Evolutionary conservation across 2,888 invertebrate genomes (phyloP), one percentile per base, ranked within the genome.

Genomic region (Lathronympha strigana): DNA sequence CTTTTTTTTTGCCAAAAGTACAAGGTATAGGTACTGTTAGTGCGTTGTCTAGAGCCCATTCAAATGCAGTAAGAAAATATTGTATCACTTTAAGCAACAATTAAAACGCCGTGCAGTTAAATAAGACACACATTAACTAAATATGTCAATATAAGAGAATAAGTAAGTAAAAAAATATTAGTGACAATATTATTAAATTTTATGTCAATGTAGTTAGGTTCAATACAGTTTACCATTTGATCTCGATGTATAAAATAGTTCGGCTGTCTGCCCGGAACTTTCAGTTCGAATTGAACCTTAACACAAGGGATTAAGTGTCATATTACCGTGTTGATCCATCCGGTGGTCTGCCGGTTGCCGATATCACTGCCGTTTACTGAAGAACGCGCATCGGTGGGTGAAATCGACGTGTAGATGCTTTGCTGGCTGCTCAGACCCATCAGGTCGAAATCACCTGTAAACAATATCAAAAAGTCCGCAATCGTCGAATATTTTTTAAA

Each of bases 261-360:
- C 2, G 4, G 36, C 36, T 38, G 36, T 13, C 2, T 21, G n/a
- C 2, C 8, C 40, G 17, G n/a, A 2, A 15, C 19, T n/a, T 8
- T n/a, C 8, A 1, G 4, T 8, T 19, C 8, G 23, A 15, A 25
- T 15, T 15, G 6, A 38, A 36, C 53, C 38, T 25, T 38, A 36
- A 54, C 23, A 23, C 15, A 15, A 4, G 6, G 13, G n/a, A 47
- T 8, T 33, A 57, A 28, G n/a, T 5, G 21, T 54, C 96, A 92
- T 0, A 95, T 95, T 74, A 98, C 96, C n/a, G 98, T 98, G 80
- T 98, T 98, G 71, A 98, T 98, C 98, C 98, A 98, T 0, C 97
- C 98, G 0, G 94, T 94, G 21, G 94, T 93, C 72, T 91, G 92
- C 19, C 91, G 91, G 51, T 93, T 93, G 43, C 93, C 93, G 1